A percentile compares a stretch with the other conserved stretches of the same genome.
These are phyloP conservation scores for Bufo gargarizans DNA, from an alignment of 2,113 vertebrate species.

Conservation along the genomic window DNA sequence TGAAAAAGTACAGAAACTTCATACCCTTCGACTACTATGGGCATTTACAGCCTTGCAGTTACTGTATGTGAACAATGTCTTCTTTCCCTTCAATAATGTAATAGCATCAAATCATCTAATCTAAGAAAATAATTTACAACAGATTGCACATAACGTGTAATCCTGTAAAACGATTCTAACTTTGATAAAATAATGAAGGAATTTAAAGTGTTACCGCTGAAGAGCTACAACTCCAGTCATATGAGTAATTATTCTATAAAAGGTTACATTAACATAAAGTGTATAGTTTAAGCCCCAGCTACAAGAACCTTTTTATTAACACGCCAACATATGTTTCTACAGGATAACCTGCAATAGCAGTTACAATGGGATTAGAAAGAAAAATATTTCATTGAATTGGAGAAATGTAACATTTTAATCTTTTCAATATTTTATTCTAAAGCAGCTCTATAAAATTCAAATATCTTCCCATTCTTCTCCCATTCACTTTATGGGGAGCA, in stretches of 20 bases:
- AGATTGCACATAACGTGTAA: not conserved
- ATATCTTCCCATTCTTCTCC: not conserved
- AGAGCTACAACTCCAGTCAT: not conserved
- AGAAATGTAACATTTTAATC: not conserved
- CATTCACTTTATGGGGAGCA: too few relatives aligned
- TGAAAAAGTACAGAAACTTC: too few relatives aligned
- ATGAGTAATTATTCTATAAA: slow-evolving; percentile 11
- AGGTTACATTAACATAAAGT: slow-evolving; percentile 36
- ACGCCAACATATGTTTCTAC: not conserved
- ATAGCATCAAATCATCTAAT: too few relatives aligned
- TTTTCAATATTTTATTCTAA: not conserved
- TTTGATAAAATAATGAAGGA: slow-evolving; percentile 4
- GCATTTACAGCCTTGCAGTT: too few relatives aligned
- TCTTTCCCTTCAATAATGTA: too few relatives aligned
- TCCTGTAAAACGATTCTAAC: not conserved
- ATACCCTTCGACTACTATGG: too few relatives aligned
- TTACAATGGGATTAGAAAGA: not conserved
- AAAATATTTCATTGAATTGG: not conserved
- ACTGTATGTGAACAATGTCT: too few relatives aligned
- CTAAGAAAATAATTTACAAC: not conserved
- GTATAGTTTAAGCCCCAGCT: not conserved
- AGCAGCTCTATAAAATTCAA: not conserved
- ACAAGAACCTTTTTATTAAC: not conserved
- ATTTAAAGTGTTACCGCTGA: not conserved
- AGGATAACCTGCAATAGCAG: not conserved